These are phyloP conservation scores for Drosophila littoralis DNA, from an alignment of 1,140 invertebrate species.

Conservation along the genomic window DNA sequence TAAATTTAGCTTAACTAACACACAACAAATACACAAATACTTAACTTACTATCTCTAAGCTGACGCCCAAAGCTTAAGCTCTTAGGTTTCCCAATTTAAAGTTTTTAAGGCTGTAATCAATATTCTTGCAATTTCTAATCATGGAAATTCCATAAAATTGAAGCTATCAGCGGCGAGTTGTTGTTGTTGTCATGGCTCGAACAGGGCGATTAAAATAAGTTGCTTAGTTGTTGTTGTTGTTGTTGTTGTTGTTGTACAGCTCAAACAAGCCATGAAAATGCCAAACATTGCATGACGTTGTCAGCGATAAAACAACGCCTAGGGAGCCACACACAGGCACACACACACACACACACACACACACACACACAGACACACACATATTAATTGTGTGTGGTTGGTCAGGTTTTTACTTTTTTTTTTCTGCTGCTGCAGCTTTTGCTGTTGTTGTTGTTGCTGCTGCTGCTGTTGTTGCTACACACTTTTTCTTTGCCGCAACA, in stretches of 20 bases:
- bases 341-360: neutral
- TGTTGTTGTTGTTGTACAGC: conserved; percentile 35
- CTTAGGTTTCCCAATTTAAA: neutral
- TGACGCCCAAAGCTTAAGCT: neutral
- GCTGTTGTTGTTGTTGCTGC: neutral
- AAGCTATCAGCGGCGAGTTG: conserved; percentile 11
- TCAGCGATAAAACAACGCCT: conserved; percentile 46
- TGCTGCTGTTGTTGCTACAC: conserved; percentile 52
- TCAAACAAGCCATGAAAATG: conserved; percentile 54
- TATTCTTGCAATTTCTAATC: neutral
- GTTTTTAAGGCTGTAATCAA: conserved; percentile 1
- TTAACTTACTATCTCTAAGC: neutral
- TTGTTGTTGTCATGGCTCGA: conserved; percentile 34
- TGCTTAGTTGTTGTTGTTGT: conserved; percentile 18
- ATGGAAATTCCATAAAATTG: conserved; percentile 4
- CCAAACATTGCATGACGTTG: conserved; percentile 55
- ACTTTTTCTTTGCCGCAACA: conserved; percentile 62
- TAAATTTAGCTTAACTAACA: too few relatives aligned
- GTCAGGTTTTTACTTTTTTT: conserved; percentile 50
- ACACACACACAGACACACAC: too few relatives aligned
- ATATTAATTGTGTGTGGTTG: conserved; percentile 15
- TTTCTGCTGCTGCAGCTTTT: neutral
- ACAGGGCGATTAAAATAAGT: conserved; percentile 39
- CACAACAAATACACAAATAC: neutral
- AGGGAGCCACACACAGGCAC: conserved; percentile 24